Conservation (phyloP, 2,888 invertebrate genomes). For the Aphidius colemani region DNA sequence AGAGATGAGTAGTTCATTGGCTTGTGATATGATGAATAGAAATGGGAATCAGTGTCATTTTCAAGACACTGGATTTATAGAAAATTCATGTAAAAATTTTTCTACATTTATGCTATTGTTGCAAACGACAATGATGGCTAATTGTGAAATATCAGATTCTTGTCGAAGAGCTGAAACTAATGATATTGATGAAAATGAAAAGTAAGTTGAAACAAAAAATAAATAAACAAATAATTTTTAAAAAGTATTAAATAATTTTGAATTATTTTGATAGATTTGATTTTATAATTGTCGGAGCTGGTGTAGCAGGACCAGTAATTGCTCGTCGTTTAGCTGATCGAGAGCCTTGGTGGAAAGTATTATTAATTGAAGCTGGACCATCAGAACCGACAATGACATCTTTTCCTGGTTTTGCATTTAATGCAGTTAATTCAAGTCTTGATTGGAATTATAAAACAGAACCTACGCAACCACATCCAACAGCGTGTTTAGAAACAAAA, state of each 20-base stretch:
- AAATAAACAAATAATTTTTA: neutral
- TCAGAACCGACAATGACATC: constrained; percentile 60
- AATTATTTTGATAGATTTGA: constrained; percentile 51
- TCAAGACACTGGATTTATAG: constrained; percentile 50
- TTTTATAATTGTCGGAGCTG: constrained; percentile 61
- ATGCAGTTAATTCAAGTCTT: constrained; percentile 54
- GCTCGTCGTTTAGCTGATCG: constrained; percentile 62
- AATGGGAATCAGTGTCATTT: constrained; percentile 36
- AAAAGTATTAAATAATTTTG: neutral
- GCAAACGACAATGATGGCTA: constrained; percentile 47
- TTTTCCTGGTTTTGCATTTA: constrained; percentile 57
- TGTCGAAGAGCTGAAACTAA: constrained; percentile 51
- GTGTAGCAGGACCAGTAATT: constrained; percentile 61
- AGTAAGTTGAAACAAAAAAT: constrained; percentile 38
- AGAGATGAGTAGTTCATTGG: constrained; percentile 27
- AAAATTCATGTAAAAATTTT: constrained; percentile 43
- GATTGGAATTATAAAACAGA: constrained; percentile 64
- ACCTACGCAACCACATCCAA: constrained; percentile 57
- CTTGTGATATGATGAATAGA: constrained; percentile 29
- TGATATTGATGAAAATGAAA: constrained; percentile 43
- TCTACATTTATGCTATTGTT: constrained; percentile 51
- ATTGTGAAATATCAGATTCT: constrained; percentile 53
- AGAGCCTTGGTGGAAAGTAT: constrained; percentile 56
- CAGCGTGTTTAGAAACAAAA: constrained; percentile 51
- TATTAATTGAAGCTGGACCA: constrained; percentile 60